Evolutionary conservation across 2,797 vertebrate species (phyloP), one percentile per base, ranked within the genome.

Genomic region (Parauchenoglanis punctatus): DNA sequence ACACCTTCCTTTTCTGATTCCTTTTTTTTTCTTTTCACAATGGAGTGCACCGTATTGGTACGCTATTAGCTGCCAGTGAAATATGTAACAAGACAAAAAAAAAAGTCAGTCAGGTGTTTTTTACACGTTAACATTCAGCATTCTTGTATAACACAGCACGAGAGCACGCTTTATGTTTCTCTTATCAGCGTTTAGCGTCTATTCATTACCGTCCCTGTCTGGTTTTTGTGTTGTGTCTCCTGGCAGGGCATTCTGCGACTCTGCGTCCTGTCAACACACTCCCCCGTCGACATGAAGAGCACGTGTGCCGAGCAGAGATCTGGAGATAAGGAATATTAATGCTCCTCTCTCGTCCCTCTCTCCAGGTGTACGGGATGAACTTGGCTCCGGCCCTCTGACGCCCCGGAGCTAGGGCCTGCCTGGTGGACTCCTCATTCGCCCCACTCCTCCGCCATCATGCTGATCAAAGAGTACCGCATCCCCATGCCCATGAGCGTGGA

Each of bases 401-500:
- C 70, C 85, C 83, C 67, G 13, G 20, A 90, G 86, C 90, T 68
- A 83, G 91, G 92, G 90, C 89, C 86, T 54, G 76, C 86, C 63
- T 83, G 59, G 89, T 73, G 89, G 89, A 86, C 84, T 83, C 86
- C 67, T 70, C 87, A 67, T 67, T 84, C 35, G 61, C 84, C 81
- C 86, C 87, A 40, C 63, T 85, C 89, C 90, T 91, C 87, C 94
- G 93, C 96, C 96, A 96, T 96, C 93, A 97, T 97, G 97, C 95
- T 97, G 65, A 96, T 97, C 93, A 97, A 97, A 91, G 96, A 97
- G 89, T 96, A 97, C 90, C 95, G 95, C 25, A 97, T 97, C 91
- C 96, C 96, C 54, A 96, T 97, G 86, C 97, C 96, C 0, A 95
- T 99, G 97, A 99, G 98, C 15, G 97, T 99, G 96, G 98, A 99